phyloP scores from a whole-genome alignment of 37 sponge, comb jelly and placozoan species.

The Oscarella lobularis region DNA sequence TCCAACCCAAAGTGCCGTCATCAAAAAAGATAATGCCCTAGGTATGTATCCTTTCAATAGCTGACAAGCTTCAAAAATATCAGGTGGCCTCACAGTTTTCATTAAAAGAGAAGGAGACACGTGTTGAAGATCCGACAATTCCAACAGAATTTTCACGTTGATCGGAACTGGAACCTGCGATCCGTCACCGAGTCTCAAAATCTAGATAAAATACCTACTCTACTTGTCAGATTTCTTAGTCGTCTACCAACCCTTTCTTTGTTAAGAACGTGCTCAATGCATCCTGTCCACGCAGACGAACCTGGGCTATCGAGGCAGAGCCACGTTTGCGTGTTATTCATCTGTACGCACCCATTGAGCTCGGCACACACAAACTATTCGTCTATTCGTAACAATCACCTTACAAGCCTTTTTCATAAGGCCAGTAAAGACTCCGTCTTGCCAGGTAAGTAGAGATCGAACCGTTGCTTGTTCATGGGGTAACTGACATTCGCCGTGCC shows the following conservation, averaged over 20 bases:
- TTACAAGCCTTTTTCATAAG: no score
- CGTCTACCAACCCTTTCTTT: not conserved
- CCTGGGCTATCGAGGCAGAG: not conserved
- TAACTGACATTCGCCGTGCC: no score
- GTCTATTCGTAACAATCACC: no score
- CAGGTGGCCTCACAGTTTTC: not conserved
- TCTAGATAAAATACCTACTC: not conserved
- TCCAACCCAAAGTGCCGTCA: slow-evolving; percentile 54
- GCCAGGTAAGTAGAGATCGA: no score
- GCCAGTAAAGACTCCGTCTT: not conserved
- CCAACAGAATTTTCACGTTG: not conserved
- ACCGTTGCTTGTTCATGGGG: no score
- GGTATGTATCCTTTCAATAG: not conserved
- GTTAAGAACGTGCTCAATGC: not conserved
- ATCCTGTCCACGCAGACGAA: not conserved
- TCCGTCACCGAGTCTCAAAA: not conserved
- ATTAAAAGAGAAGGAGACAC: not conserved
- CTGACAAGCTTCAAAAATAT: not conserved
- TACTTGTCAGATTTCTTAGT: no score
- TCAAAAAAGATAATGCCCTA: slow-evolving; percentile 76
- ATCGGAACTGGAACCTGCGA: not conserved
- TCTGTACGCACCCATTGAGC: no score
- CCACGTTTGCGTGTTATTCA: not conserved
- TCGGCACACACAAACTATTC: no score
- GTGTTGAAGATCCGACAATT: not conserved